Percentiles rank a stretch among this genome's conserved stretches.
phyloP scores from a whole-genome alignment of 1,140 invertebrate genomes.

The Sarcophaga peregrina region DNA sequence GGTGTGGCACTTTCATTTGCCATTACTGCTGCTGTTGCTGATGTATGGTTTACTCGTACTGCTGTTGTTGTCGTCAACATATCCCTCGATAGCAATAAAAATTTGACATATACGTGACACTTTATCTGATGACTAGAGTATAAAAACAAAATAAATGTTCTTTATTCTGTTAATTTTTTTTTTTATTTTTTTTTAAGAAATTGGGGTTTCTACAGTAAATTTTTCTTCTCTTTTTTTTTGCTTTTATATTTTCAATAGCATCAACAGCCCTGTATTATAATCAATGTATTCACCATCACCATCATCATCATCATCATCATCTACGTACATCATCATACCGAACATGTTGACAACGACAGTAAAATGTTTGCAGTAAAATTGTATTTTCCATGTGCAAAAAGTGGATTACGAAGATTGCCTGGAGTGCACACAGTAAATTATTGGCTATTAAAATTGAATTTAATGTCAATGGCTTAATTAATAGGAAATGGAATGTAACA shows the following conservation, averaged over 20 bases:
- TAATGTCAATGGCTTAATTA: neutral
- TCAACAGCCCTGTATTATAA: no score
- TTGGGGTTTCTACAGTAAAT: neutral
- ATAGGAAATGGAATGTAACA: no score
- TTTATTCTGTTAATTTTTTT: no score
- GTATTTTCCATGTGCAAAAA: neutral
- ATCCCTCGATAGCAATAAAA: constrained; percentile 39
- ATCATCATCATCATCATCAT: no score
- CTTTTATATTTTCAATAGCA: neutral
- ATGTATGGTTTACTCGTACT: neutral
- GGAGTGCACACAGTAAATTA: constrained; percentile 3
- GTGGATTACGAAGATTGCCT: constrained; percentile 9
- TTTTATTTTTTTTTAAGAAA: neutral
- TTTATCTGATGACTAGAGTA: constrained; percentile 39
- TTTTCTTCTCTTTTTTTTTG: neutral
- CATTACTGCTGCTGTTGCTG: neutral
- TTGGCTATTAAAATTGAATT: neutral
- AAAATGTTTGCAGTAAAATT: neutral
- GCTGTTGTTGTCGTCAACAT: constrained; percentile 27
- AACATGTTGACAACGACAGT: constrained; percentile 4
- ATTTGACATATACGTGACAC: constrained; percentile 41
- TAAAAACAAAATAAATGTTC: constrained; percentile 6
- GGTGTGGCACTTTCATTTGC: neutral
- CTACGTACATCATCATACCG: neutral
- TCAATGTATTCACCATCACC: no score